A percentile compares a stretch with the other conserved stretches of the same genome.
These are phyloP conservation scores for Varanus salvator DNA, from an alignment of 2,113 vertebrate genomes.

Conservation along the genomic window DNA sequence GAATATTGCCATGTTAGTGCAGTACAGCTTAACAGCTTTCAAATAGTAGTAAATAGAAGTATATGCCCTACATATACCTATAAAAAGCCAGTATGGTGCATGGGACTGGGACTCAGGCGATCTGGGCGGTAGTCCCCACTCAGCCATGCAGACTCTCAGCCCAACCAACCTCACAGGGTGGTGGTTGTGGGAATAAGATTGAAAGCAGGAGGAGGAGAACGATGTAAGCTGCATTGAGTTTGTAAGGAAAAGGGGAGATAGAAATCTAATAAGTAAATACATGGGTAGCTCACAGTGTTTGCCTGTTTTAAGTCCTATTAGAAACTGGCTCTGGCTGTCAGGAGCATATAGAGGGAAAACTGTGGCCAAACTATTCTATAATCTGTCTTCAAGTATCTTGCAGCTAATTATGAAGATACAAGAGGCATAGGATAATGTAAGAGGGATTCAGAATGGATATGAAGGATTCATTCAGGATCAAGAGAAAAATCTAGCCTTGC, in stretches of 20 bases:
- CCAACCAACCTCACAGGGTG: no score
- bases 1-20: background rate
- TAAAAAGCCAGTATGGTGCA: no score
- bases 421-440: background rate
- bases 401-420: background rate
- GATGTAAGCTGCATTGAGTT: no score
- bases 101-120: no score
- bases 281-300: background rate
- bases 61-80: background rate
- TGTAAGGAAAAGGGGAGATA: no score
- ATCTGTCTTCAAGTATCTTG: background rate
- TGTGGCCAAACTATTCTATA: background rate
- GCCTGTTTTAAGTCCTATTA: background rate
- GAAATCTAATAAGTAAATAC: no score
- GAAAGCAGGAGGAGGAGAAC: no score
- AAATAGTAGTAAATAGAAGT: background rate
- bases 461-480: background rate
- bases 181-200: no score
- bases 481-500: background rate
- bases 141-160: no score
- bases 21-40: background rate
- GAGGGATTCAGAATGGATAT: background rate
- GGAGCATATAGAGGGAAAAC: background rate
- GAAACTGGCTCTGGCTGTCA: rapidly evolving
- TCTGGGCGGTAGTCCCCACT: no score